Base-by-base conservation (phyloP, 2,888 invertebrate species). In the Eledona agricola region DNA sequence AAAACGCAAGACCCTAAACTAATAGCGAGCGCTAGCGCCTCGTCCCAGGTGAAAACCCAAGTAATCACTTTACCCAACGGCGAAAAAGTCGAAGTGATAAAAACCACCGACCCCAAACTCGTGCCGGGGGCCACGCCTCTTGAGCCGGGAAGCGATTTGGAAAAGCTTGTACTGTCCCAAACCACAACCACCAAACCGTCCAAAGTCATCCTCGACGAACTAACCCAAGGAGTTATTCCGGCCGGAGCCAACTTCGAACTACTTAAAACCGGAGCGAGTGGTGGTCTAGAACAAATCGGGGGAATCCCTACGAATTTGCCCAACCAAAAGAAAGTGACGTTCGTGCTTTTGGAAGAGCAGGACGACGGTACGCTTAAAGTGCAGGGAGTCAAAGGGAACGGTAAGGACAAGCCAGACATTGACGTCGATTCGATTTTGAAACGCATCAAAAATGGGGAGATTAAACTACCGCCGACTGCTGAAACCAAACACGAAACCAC, bases 331-430 rank as follows among this genome's bases (percentile, higher is more conserved):
- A 90, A 91, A 70, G 90, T 92, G 0, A 92, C 92, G 0, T 92
- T 92, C 65, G 92, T 93, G 0, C 87, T 92, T 28, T 77, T 93
- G 5, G 92, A 92, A 73, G 92, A 93, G 70, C 92, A 92, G 71
- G 83, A 88, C 2, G 92, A 92, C 65, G 92, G 92, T 3, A 88
- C 88, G 12, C 89, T 89, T 60, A 91, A 91, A 75, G 90, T 92
- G 0, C 90, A 91, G 72, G 90, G 90, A 1, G 86, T 91, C 1
- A 88, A 89, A 76, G 89, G 90, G 0, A 90, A 89, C 64, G 80
- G 85, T 1, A 81, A 86, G 37, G 86, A 84, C 62, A 82, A 87
- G 45, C 86, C 85, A 62, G 86, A 87, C 32, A 83, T 85, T 2
- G 90, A 90, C 68, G 88, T 92, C 0, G 90, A 91, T 63, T 88